A percentile compares a stretch with the other conserved stretches of the same genome.
Conservation (phyloP, 2,113 vertebrate genomes). For the Cettia cetti region DNA sequence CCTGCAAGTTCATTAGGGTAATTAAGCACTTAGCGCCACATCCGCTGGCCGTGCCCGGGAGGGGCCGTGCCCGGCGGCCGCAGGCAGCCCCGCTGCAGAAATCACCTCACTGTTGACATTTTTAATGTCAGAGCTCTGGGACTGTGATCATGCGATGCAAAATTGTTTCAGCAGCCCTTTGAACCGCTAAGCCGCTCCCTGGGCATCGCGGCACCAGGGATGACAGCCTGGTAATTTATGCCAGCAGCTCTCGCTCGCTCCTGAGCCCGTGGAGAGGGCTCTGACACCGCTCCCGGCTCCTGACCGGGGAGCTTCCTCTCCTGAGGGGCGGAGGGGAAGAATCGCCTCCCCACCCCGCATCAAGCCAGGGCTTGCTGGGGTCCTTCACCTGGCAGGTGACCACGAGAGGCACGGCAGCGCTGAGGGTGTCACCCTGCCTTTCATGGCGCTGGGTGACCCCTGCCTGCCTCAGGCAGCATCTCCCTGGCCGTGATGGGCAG, state of each 20-base stretch:
- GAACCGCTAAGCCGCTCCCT: not conserved
- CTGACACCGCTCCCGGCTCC: not conserved
- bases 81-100: not conserved
- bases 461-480: not conserved
- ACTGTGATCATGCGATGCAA: not conserved
- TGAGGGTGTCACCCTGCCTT: accelerated
- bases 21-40: not conserved
- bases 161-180: conserved; percentile 5
- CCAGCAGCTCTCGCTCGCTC: not conserved
- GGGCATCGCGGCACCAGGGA: not conserved
- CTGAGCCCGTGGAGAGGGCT: not conserved
- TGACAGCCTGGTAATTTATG: conserved; percentile 2
- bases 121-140: not conserved
- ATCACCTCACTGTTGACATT: not conserved
- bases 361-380: not conserved
- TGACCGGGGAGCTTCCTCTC: not conserved
- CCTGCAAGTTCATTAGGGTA: not conserved
- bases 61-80: not conserved
- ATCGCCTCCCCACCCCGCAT: not conserved
- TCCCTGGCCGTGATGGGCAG: not conserved
- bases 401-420: accelerated
- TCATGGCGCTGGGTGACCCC: accelerated
- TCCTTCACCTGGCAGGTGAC: not conserved
- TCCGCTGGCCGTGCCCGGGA: accelerated
- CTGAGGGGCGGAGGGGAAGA: accelerated